Evolutionary conservation across 2,888 invertebrate genomes (phyloP).

Genomic region (Ctenicera cuprea): DNA sequence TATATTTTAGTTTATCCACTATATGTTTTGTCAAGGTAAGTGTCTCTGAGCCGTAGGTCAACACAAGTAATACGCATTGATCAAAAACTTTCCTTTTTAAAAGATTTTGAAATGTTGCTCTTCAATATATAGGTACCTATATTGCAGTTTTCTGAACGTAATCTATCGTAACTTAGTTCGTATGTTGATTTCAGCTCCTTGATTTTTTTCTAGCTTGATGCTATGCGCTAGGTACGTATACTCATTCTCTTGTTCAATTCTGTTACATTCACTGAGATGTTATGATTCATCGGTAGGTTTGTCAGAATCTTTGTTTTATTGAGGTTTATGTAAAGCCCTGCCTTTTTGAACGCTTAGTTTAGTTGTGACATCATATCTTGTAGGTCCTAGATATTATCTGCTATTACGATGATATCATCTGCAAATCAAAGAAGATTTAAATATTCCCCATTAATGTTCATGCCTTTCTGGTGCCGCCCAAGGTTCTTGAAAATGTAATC

Average conservation of each 20-base stretch:
- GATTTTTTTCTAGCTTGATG: conserved; percentile 2
- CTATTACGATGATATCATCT: too few species aligned
- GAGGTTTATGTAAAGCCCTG: not conserved
- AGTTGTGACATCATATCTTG: too few species aligned
- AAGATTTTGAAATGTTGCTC: conserved; percentile 5
- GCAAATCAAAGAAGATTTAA: not conserved
- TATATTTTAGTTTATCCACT: too few species aligned
- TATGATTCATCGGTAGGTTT: not conserved
- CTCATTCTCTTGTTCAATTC: conserved; percentile 9
- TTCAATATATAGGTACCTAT: not conserved
- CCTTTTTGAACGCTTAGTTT: not conserved
- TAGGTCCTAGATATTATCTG: too few species aligned
- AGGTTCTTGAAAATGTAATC: not conserved
- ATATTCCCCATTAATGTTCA: not conserved
- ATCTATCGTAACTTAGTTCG: not conserved
- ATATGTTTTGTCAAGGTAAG: too few species aligned
- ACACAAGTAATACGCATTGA: too few species aligned
- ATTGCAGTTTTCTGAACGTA: not conserved
- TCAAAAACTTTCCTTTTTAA: not conserved
- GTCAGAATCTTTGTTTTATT: not conserved
- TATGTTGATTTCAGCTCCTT: not conserved
- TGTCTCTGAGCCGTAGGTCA: too few species aligned
- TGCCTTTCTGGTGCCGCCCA: not conserved
- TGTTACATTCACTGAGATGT: not conserved
- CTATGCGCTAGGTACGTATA: not conserved